These are phyloP conservation scores for Ganaspis sp. DNA, from an alignment of 1,140 invertebrate species.

Conservation along the genomic window DNA sequence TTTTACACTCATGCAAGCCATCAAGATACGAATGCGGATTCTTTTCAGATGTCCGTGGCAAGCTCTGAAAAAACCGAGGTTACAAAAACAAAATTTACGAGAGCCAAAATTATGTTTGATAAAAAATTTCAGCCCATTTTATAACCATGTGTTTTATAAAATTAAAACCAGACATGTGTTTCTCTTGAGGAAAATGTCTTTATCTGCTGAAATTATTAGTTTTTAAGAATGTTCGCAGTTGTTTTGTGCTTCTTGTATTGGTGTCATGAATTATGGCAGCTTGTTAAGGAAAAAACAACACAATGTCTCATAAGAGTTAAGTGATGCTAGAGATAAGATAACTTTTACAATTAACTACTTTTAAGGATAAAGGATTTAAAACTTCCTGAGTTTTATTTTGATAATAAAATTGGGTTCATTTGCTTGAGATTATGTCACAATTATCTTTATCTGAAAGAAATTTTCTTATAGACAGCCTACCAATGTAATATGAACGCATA, in stretches of 20 bases:
- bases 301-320: background rate
- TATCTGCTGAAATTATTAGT: background rate
- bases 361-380: background rate
- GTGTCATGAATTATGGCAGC: background rate
- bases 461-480: too few relatives aligned
- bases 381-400: background rate
- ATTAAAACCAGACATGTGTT: background rate
- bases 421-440: too few relatives aligned
- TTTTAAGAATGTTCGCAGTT: background rate
- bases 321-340: slow-evolving; percentile 22
- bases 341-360: background rate
- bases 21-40: slow-evolving; percentile 22
- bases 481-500: too few relatives aligned
- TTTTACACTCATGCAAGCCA: slow-evolving; percentile 34
- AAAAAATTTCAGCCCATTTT: background rate
- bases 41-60: slow-evolving; percentile 1
- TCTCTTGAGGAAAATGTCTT: background rate
- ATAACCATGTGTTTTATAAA: background rate
- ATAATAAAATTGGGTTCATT: too few relatives aligned
- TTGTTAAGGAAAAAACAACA: background rate
- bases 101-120: slow-evolving; percentile 3
- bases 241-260: slow-evolving; percentile 14
- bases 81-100: slow-evolving; percentile 21
- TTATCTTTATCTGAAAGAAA: too few relatives aligned
- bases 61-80: background rate